These are phyloP conservation scores for Machaerirhynchus nigripectus DNA, from an alignment of 2,113 vertebrate species.

Conservation along the genomic window DNA sequence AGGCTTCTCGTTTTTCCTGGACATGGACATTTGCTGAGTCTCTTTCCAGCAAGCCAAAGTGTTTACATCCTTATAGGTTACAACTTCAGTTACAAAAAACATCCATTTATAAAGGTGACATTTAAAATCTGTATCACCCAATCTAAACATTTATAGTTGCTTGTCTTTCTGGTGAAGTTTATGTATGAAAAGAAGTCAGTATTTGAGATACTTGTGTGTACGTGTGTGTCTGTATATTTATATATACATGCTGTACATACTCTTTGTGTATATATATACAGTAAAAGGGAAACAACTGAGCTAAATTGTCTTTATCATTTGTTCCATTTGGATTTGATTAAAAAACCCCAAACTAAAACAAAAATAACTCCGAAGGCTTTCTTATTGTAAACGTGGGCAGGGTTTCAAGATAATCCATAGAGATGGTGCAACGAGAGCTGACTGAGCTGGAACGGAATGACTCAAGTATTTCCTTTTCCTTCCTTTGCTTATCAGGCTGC, in stretches of 20 bases:
- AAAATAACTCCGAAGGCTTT: constrained; percentile 9
- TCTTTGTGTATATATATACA: not conserved
- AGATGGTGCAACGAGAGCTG: not conserved
- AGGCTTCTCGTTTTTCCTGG: not conserved
- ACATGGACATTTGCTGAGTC: not conserved
- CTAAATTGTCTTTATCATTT: not conserved
- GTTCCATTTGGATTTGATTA: not conserved
- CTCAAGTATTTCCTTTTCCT: constrained; percentile 32
- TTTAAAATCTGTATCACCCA: not conserved
- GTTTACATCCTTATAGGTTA: not conserved
- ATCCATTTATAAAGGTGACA: not conserved
- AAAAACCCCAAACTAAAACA: not conserved
- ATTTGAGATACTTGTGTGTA: not conserved
- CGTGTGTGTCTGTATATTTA: not conserved
- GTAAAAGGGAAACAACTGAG: not conserved
- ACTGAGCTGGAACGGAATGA: constrained; percentile 16
- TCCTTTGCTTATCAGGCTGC: constrained; percentile 30
- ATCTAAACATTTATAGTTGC: not conserved
- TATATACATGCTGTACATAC: not conserved
- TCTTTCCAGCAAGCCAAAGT: not conserved
- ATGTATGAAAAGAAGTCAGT: not conserved
- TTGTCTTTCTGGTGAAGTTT: not conserved
- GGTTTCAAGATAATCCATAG: constrained; percentile 24
- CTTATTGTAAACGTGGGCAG: not conserved
- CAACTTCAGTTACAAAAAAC: not conserved